phyloP scores from a whole-genome alignment of 2,113 vertebrate genomes.

The human (Homo sapiens) region DNA sequence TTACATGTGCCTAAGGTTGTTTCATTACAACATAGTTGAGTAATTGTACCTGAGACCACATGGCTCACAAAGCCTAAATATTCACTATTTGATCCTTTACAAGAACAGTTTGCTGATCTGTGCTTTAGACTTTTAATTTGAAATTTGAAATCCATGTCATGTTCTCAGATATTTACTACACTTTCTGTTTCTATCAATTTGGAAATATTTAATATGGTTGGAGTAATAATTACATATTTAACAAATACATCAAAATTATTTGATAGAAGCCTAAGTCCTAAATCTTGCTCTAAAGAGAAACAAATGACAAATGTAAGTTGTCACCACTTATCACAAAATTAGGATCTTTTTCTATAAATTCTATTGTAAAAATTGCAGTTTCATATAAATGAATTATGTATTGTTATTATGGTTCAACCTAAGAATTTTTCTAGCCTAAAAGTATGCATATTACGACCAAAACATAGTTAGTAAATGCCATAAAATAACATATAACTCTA shows the following conservation, averaged over 20 bases:
- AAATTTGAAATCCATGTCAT: neutral
- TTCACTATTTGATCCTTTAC: neutral
- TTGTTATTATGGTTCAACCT: neutral
- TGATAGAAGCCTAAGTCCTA: neutral
- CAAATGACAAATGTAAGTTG: neutral
- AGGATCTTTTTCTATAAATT: neutral
- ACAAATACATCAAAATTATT: neutral
- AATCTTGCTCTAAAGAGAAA: neutral
- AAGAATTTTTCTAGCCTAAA: neutral
- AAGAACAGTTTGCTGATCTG: neutral
- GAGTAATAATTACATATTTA: conserved; percentile 7
- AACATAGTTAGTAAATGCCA: neutral
- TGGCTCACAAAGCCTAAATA: neutral
- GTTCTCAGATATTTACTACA: neutral
- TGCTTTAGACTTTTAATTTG: neutral
- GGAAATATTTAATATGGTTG: neutral
- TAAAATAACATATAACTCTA: neutral
- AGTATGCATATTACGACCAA: neutral
- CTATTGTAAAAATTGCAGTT: neutral
- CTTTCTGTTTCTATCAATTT: neutral
- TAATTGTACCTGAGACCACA: neutral
- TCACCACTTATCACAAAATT: neutral
- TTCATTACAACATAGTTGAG: neutral
- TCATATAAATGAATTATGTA: neutral
- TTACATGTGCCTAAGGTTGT: neutral